Base-by-base conservation (phyloP, 2,113 vertebrate genomes). In the Microcebus jonahi region DNA sequence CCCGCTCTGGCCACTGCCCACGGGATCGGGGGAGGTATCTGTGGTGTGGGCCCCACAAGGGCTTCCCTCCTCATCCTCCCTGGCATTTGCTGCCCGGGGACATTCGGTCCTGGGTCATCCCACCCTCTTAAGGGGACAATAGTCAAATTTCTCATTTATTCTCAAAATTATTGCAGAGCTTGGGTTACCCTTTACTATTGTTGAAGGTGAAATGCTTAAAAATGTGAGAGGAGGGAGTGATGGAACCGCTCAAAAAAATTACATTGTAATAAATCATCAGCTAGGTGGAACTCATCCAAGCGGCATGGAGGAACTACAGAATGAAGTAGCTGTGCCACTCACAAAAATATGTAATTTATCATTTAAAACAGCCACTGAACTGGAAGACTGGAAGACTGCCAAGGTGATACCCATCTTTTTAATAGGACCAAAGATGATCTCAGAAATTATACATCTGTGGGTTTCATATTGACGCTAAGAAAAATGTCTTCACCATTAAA, bases 261-360 rank as follows among this genome's bases (percentile, higher is more conserved):
- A 85, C 95, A 75, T 96, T 76, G 95, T 95, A 94, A 98, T 98
- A 97, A 97, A 98, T 98, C 97, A 96, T 93, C 90, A 79, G 93
- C 76, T 50, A 29, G 53, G 61, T 97, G 96, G 97, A 97, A 95
- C 59, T 81, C 6, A 1, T 93, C 97, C 97, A 98, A 97, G 89
- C 48, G 34, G 81, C 71, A 36, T 11, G 94, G 90, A 97, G 91
- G 70, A 85, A 59, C 59, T 83, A 70, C 29, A 61, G 81, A 96
- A 96, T 59, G 80, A 97, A 79, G 84, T 86, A 76, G 73, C 92
- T 83, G 61, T 88, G 96, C 81, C 55, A 96, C 97, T 91, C 92
- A 97, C 97, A 97, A 97, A 98, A 98, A 97, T 96, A 94, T 57
- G 87, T 63, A 77, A 97, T 97, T 97, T 96, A 97, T 98, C 97